phyloP scores from a whole-genome alignment of 2,113 vertebrate genomes.

The Phainopepla nitens region DNA sequence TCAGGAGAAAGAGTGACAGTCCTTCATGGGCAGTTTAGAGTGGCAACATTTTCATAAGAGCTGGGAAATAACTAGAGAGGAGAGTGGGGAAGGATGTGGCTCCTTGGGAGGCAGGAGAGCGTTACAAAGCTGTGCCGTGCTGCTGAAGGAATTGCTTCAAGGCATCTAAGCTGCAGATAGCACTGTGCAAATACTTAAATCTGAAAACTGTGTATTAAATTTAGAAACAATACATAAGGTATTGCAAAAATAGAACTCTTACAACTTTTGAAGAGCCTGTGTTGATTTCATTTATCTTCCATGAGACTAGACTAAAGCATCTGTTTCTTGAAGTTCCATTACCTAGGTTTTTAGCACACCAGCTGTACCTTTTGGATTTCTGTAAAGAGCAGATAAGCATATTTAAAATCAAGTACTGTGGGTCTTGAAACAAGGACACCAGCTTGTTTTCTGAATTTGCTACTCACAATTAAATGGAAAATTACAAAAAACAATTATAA shows the following conservation, averaged over 20 bases:
- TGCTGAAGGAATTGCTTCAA: neutral
- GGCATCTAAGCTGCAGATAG: neutral
- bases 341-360: neutral
- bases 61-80: neutral
- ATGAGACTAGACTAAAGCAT: neutral
- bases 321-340: neutral
- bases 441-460: neutral
- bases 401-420: neutral
- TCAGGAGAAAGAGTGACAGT: neutral
- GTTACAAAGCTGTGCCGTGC: fast-evolving
- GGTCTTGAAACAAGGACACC: neutral
- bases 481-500: neutral
- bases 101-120: neutral
- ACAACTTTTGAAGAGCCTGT: neutral
- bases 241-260: neutral
- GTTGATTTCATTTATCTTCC: neutral
- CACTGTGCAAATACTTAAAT: neutral
- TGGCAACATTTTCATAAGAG: neutral
- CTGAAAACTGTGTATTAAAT: neutral
- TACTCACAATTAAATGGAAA: neutral
- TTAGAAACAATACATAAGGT: neutral
- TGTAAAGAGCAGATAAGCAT: neutral
- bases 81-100: neutral
- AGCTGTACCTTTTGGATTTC: neutral
- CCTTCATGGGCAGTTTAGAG: neutral